phyloP scores from a whole-genome alignment of 2,888 invertebrate species.

The Chymomyza caudatula region DNA sequence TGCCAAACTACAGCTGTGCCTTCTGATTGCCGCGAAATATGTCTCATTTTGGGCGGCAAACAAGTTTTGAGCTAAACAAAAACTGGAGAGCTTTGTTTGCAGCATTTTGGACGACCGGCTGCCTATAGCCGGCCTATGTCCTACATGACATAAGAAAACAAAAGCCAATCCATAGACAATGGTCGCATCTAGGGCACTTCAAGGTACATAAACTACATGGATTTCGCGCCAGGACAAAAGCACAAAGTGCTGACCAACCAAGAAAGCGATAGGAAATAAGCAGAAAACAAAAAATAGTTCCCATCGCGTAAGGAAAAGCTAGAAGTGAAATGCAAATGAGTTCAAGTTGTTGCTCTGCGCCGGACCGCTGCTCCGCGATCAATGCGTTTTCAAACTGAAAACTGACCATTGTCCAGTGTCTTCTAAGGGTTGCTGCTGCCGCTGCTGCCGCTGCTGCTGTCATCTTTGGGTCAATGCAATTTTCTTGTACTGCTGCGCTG shows the following conservation, averaged over 20 bases:
- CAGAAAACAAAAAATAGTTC: constrained; percentile 34
- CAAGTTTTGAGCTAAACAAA: constrained; percentile 29
- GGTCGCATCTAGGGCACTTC: not conserved
- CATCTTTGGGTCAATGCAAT: constrained; percentile 46
- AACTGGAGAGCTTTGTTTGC: constrained; percentile 20
- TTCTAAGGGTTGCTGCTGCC: constrained; percentile 16
- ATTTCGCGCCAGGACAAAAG: not conserved
- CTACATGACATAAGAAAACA: constrained; percentile 66
- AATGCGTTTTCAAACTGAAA: not conserved
- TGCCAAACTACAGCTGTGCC: constrained; percentile 44
- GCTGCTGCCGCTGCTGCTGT: not conserved
- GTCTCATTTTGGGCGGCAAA: constrained; percentile 48
- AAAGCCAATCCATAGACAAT: constrained; percentile 33
- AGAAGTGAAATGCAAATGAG: constrained; percentile 63
- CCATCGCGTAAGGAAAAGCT: constrained; percentile 33
- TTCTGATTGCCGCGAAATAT: constrained; percentile 62
- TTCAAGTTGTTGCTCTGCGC: not conserved
- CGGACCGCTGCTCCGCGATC: not conserved
- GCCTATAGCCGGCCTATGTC: constrained; percentile 36
- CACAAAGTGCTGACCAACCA: constrained; percentile 40
- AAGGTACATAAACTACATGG: constrained; percentile 18
- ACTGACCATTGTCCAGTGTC: constrained; percentile 46
- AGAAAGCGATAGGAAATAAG: constrained; percentile 5
- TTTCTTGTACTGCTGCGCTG: constrained; percentile 20
- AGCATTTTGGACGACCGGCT: not conserved